A percentile compares a stretch with the other conserved stretches of the same genome.
Conservation (phyloP, 64 coral and sea anemone species). For the Actinia equina region DNA sequence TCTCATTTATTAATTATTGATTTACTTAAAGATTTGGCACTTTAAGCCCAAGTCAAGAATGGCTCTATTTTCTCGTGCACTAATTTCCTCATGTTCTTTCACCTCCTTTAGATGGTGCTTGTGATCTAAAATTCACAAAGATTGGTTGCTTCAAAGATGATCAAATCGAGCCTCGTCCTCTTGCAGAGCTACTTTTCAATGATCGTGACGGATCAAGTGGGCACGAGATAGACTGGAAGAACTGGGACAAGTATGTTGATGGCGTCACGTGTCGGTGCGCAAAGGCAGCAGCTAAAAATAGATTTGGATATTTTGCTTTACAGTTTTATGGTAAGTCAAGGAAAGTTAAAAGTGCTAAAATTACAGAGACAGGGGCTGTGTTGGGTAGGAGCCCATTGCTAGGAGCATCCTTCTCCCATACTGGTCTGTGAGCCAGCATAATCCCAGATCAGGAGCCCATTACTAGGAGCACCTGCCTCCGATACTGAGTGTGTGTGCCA, state of each 20-base stretch:
- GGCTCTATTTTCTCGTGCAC: too few relatives aligned
- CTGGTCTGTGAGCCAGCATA: too few relatives aligned
- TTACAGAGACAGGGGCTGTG: too few relatives aligned
- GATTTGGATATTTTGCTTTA: constrained; percentile 41
- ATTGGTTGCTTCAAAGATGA: constrained; percentile 62
- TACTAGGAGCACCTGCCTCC: too few relatives aligned
- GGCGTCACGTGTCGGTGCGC: constrained; percentile 40
- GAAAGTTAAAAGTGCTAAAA: background rate
- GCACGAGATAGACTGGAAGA: constrained; percentile 38
- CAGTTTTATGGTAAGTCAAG: constrained; percentile 49
- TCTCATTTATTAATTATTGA: too few relatives aligned
- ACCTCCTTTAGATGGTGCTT: background rate
- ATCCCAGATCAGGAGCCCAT: too few relatives aligned
- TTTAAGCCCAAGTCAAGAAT: too few relatives aligned
- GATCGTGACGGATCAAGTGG: constrained; percentile 55
- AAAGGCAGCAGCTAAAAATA: constrained; percentile 19
- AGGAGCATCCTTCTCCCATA: too few relatives aligned
- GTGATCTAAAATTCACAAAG: constrained; percentile 32
- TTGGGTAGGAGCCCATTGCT: too few relatives aligned
- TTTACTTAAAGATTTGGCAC: too few relatives aligned
- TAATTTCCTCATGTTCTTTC: background rate
- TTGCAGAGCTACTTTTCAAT: constrained; percentile 42
- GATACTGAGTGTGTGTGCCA: too few relatives aligned
- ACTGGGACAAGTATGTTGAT: constrained; percentile 49
- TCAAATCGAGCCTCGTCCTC: background rate